Percentiles rank a stretch among this genome's conserved stretches.
These are phyloP conservation scores for Pachyramphus minor DNA, from an alignment of 2,113 vertebrate genomes.

Conservation along the genomic window DNA sequence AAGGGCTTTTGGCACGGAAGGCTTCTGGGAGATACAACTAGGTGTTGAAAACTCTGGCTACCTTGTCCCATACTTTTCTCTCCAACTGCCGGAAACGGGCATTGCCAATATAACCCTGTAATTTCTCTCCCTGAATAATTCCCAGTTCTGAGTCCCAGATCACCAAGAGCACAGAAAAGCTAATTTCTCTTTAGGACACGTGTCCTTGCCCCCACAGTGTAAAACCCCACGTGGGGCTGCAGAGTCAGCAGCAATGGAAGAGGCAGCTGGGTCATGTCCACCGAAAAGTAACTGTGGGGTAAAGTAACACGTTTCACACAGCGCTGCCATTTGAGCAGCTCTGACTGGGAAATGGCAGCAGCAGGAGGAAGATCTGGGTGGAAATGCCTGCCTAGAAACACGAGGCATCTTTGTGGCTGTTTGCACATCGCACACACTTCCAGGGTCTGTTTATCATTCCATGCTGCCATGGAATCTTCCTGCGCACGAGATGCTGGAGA, in stretches of 20 bases:
- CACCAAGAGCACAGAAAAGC: neutral
- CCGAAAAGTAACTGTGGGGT: neutral
- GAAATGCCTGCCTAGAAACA: neutral
- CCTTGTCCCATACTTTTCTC: neutral
- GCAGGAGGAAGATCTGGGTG: neutral
- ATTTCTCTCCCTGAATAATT: neutral
- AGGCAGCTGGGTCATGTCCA: rapidly evolving
- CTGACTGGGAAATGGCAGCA: neutral
- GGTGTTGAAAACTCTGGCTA: neutral
- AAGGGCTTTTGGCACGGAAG: neutral
- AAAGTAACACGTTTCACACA: neutral
- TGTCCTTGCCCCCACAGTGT: neutral
- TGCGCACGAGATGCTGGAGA: neutral
- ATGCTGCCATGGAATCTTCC: conserved; percentile 13
- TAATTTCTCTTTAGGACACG: neutral
- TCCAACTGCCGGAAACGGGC: neutral
- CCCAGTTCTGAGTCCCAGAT: neutral
- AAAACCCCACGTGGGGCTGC: neutral
- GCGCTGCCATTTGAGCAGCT: neutral
- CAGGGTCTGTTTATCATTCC: conserved; percentile 5
- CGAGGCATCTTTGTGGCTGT: neutral
- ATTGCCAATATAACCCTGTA: neutral
- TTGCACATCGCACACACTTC: neutral
- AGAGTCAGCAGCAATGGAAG: neutral
- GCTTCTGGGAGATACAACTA: neutral